Percentiles rank a stretch among this genome's conserved stretches.
These are phyloP conservation scores for Strix uralensis DNA, from an alignment of 2,113 vertebrate genomes.

Conservation along the genomic window DNA sequence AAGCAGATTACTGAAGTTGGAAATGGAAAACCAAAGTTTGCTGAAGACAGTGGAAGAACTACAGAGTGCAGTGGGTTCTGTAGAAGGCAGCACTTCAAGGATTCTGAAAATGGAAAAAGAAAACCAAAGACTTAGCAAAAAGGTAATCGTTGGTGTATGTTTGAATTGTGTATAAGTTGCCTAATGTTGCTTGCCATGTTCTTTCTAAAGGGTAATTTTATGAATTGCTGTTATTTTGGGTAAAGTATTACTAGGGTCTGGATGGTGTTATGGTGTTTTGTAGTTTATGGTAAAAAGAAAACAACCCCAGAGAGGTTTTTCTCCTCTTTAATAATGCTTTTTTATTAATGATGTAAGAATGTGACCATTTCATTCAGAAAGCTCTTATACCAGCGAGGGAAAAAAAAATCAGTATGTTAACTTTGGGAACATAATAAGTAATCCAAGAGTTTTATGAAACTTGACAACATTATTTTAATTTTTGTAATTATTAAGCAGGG, in stretches of 20 bases:
- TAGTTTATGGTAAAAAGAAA: background rate
- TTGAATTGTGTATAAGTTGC: background rate
- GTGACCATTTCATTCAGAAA: background rate
- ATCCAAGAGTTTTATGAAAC: background rate
- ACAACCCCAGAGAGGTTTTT: background rate
- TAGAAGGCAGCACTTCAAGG: conserved; percentile 78
- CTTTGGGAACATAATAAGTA: background rate
- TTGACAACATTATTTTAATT: background rate
- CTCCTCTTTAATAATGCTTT: background rate
- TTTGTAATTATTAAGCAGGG: background rate
- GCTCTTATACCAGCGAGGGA: background rate
- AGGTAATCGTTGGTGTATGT: conserved; percentile 71
- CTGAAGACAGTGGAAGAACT: conserved; percentile 92
- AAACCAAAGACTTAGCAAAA: conserved; percentile 89
- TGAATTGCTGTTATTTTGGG: background rate
- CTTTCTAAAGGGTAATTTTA: background rate
- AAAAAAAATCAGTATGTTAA: background rate
- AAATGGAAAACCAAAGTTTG: conserved; percentile 97
- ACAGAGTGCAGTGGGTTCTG: conserved; percentile 73
- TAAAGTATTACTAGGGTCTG: background rate
- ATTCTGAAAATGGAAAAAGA: conserved; percentile 86
- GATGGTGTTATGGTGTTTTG: background rate
- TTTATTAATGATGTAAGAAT: background rate
- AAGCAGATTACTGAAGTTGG: conserved; percentile 91
- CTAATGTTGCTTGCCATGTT: background rate